Conservation (phyloP, 1,140 invertebrate genomes). For the Diuraphis noxia region DNA sequence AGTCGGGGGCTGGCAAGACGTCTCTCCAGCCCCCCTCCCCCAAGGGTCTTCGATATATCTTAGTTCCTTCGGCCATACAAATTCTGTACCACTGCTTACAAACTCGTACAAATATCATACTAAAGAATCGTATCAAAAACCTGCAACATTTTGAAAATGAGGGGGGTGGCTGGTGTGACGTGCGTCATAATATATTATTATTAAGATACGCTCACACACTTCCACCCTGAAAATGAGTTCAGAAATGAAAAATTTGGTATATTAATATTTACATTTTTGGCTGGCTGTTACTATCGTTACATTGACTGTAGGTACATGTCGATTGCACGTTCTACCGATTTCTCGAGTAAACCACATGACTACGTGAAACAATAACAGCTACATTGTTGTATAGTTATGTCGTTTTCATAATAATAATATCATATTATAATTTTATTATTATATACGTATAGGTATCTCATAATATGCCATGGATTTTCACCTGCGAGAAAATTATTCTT, state of each 20-base stretch:
- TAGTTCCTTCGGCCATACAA: too few species aligned
- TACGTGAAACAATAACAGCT: background rate
- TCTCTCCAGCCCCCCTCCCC: too few species aligned
- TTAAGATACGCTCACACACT: background rate
- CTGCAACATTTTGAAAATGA: too few species aligned
- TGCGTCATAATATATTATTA: too few species aligned
- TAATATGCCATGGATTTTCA: background rate
- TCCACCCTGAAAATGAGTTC: background rate
- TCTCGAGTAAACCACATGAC: background rate
- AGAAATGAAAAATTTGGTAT: background rate
- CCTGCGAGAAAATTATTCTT: background rate
- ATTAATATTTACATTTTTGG: background rate
- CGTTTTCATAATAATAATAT: background rate
- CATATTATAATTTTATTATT: background rate
- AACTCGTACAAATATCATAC: too few species aligned
- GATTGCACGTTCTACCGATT: background rate
- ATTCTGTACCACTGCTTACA: too few species aligned
- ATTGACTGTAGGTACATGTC: background rate
- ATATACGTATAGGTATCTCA: background rate
- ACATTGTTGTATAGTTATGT: background rate
- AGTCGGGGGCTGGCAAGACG: too few species aligned
- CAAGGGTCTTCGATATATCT: too few species aligned
- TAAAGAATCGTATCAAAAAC: too few species aligned
- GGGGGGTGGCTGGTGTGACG: too few species aligned
- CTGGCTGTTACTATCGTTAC: too few species aligned